Percentiles rank a stretch among this genome's conserved stretches.
Evolutionary conservation across 64 coral and sea anemone species (phyloP).

Genomic region (Hydrozoanthus tunicans): DNA sequence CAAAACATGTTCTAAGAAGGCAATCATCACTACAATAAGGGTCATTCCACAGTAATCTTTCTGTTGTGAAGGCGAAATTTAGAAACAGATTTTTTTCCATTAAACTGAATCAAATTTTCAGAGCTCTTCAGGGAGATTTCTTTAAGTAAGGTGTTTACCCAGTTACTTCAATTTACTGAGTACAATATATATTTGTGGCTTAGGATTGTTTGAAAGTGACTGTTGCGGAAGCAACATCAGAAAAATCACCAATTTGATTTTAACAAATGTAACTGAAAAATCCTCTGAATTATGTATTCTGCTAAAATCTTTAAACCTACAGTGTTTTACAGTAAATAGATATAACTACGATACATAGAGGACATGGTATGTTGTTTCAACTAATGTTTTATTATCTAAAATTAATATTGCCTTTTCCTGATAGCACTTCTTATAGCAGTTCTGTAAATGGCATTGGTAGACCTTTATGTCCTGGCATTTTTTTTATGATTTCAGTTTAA

Average conservation of each 20-base stretch:
- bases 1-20: too few relatives aligned
- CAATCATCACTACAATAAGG: too few relatives aligned
- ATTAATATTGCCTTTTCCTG: neutral
- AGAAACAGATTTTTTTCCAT: slow-evolving; percentile 24
- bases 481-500: too few relatives aligned
- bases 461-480: too few relatives aligned
- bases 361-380: slow-evolving; percentile 2
- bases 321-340: slow-evolving; percentile 6
- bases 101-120: slow-evolving; percentile 41
- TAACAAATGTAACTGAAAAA: slow-evolving; percentile 8
- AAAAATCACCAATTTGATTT: slow-evolving; percentile 2
- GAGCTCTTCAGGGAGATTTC: slow-evolving; percentile 14
- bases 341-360: slow-evolving; percentile 8
- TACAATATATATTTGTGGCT: neutral
- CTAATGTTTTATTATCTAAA: slow-evolving; percentile 13
- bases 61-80: slow-evolving; percentile 4
- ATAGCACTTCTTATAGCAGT: neutral
- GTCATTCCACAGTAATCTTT: neutral
- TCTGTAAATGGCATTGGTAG: too few relatives aligned
- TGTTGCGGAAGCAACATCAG: neutral
- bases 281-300: neutral
- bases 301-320: slow-evolving; percentile 12
- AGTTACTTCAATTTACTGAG: slow-evolving; percentile 9
- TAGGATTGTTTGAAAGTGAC: slow-evolving; percentile 4
- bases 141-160: slow-evolving; percentile 11